Percentiles rank a stretch among this genome's conserved stretches.
These are phyloP conservation scores for Ametastegia equiseti DNA, from an alignment of 2,888 invertebrate species.

Conservation along the genomic window DNA sequence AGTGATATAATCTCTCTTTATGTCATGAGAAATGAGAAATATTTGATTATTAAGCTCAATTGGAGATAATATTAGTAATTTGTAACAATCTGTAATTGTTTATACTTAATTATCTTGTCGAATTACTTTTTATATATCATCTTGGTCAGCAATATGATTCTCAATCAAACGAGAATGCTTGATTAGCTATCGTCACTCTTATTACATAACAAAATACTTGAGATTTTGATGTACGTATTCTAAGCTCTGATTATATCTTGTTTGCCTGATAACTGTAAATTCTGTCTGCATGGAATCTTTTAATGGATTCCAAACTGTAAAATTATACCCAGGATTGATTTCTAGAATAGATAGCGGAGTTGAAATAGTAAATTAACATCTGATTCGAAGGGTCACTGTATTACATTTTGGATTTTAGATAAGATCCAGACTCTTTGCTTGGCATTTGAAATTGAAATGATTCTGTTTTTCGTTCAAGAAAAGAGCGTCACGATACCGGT, in stretches of 20 bases:
- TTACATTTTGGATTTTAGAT: constrained; percentile 36
- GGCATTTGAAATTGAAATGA: constrained; percentile 15
- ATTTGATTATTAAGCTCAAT: neutral
- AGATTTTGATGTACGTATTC: neutral
- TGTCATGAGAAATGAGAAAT: neutral
- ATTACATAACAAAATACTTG: neutral
- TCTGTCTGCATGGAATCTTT: neutral
- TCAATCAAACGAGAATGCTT: neutral
- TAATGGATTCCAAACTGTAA: constrained; percentile 18
- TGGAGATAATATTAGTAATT: neutral
- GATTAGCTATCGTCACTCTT: neutral
- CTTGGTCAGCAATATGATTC: neutral
- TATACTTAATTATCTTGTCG: neutral
- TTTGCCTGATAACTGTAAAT: neutral
- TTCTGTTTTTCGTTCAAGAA: neutral
- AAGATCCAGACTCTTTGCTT: neutral
- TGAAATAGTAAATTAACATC: neutral
- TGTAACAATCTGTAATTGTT: neutral
- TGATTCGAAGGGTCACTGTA: constrained; percentile 36
- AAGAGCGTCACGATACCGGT: neutral
- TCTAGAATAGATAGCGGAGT: constrained; percentile 16
- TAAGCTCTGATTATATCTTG: neutral
- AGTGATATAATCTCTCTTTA: constrained; percentile 1
- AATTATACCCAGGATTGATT: constrained; percentile 7
- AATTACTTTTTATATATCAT: neutral